Evolutionary conservation across 1,140 invertebrate genomes (phyloP), one percentile per base, ranked within the genome.

Genomic region (Apolygus lucorum): DNA sequence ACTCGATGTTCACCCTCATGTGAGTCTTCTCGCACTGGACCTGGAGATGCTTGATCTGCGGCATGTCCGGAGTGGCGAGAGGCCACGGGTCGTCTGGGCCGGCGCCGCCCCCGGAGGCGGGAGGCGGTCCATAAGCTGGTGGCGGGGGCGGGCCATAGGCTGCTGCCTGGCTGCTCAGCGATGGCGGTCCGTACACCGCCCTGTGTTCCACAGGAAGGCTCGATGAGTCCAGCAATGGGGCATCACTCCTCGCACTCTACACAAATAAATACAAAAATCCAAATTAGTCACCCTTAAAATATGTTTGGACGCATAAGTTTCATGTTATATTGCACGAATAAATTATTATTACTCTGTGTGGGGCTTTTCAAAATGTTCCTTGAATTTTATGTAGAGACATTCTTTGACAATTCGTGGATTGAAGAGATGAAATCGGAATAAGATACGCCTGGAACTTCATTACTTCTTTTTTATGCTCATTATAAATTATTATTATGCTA

Each of bases 1-100:
- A 96, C 70, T 91, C 90, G 1, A 96, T 83, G 74, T 90, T 93
- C 1, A 96, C 92, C 77, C 93, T 88, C 94, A 96, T 96, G 49
- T 90, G 84, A 76, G 88, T 95, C 77, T 95, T 96, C 79, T 96
- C 93, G 79, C 94, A 96, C 78, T 95, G 94, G 0, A 96, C 93
- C 75, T 96, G 93, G 0, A 96, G 79, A 1, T 90, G 91, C 1
- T 92, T 86, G 65, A 95, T 95, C 79, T 94, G 93, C 0, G 93
- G 91, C 90, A 93, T 93, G 72, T 95, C 93, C 13, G 86, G 87
- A 1, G 86, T 85, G 0, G 87, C 86, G 0, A 85, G 85, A 2
- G 91, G 88, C 92, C 91, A 94, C 1, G 88, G 85, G 67, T 93
- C 91, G 4, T 80, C 82, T 0, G 78, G 74, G 27, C 78, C 73